Evolutionary conservation across 2,797 vertebrate species (phyloP), one percentile per base, ranked within the genome.

Genomic region (Acanthiza pusilla): DNA sequence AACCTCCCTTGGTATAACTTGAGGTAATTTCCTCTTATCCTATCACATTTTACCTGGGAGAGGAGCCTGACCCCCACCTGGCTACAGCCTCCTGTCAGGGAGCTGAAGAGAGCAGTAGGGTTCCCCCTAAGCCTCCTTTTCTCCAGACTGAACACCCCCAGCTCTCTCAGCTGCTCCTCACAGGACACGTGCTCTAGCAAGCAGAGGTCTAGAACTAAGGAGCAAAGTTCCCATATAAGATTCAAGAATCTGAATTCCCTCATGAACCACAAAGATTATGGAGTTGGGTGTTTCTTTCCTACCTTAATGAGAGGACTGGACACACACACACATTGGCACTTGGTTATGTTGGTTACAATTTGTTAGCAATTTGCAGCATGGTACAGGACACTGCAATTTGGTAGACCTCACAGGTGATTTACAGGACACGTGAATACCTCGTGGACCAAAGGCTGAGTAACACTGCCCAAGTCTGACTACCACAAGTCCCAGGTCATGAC

Each of bases 401-500:
- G 70, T 32, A 83, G 25, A 72, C 54, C 82, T 94, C 88, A 75
- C 61, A 51, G 82, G 73, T 91, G 85, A 92, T 43, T 96, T 93
- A 70, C 45, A 73, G 66, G 62, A 40, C 94, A 95, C 40, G 22
- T 91, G 89, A 93, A 93, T 81, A 42, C 76, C 68, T 91, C 4
- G 1, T 9, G 62, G 73, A 75, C 76, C 70, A 75, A 43, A 66
- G 68, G 76, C 88, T 96, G 93, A 94, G 79, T 91, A 94, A 96
- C 18, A 0, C 82, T 68, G 85, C 68, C 40, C 58, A 61, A 12
- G 50, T 89, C 57, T 2, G 4, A 30, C 68, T 57, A 77, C 68
- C 75, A 62, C 65, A 58, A 61, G 55, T 61, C 25, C 47, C 62
- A 62, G 68, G 55, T 26, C 47, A 45, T 86, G 94, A 94, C 66